These are phyloP conservation scores for Nannoperca australis DNA, from an alignment of 2,797 vertebrate species.

Conservation along the genomic window DNA sequence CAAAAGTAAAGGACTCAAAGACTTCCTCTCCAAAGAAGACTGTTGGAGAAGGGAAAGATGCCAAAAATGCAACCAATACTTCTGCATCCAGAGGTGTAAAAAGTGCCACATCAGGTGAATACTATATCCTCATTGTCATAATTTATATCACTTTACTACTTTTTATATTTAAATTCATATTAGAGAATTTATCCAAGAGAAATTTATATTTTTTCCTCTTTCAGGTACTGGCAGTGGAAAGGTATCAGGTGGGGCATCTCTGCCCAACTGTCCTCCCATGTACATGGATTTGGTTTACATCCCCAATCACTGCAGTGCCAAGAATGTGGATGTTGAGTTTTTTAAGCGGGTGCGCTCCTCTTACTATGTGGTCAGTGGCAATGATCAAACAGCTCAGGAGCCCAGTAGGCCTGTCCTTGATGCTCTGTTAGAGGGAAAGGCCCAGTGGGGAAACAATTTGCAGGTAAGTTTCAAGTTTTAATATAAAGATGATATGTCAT, in stretches of 20 bases:
- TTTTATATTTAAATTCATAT: neutral
- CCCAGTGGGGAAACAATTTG: slow-evolving; percentile 94
- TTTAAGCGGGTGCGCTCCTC: slow-evolving; percentile 95
- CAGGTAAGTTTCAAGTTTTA: slow-evolving; percentile 85
- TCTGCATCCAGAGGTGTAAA: slow-evolving; percentile 93
- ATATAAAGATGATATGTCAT: neutral
- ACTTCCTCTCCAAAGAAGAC: slow-evolving; percentile 93
- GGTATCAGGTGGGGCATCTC: slow-evolving; percentile 80
- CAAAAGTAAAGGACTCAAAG: slow-evolving; percentile 92
- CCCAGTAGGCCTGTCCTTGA: slow-evolving; percentile 94
- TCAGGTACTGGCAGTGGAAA: slow-evolving; percentile 89
- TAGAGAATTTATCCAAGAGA: neutral
- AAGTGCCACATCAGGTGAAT: slow-evolving; percentile 89
- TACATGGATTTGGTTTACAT: slow-evolving; percentile 99
- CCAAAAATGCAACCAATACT: slow-evolving; percentile 96
- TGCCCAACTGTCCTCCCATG: slow-evolving; percentile 92
- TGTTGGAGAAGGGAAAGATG: slow-evolving; percentile 92
- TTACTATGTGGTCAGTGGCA: slow-evolving; percentile 98
- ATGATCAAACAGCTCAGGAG: slow-evolving; percentile 92
- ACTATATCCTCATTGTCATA: neutral
- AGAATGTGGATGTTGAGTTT: slow-evolving; percentile 96
- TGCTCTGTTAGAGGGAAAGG: slow-evolving; percentile 94
- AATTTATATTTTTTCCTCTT: slow-evolving; percentile 16
- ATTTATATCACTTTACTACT: neutral
- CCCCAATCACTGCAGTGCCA: slow-evolving; percentile 97